Percentiles rank a stretch among this genome's conserved stretches.
Evolutionary conservation across 92 coral and sea anemone species (phyloP).

Genomic region (Epizoanthus illoricatus): DNA sequence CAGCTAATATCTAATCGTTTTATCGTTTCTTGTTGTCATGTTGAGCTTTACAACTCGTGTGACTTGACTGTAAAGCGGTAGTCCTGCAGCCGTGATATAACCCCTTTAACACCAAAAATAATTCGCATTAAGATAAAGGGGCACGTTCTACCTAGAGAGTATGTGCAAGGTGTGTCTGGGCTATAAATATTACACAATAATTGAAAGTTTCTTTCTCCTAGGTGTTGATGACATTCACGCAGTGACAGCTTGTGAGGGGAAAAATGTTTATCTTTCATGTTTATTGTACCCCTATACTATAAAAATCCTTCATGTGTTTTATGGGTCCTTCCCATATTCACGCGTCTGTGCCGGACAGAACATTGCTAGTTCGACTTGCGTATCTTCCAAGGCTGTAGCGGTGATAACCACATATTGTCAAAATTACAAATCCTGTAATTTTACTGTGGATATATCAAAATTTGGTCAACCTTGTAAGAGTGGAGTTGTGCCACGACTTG

Average conservation of each 20-base stretch:
- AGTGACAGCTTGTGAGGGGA: slow-evolving; percentile 23
- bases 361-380: slow-evolving; percentile 21
- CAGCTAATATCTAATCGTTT: too few species aligned
- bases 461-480: slow-evolving; percentile 18
- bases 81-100: too few species aligned
- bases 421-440: slow-evolving; percentile 17
- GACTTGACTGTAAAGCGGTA: too few species aligned
- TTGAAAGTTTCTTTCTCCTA: neutral
- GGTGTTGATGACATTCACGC: slow-evolving; percentile 24
- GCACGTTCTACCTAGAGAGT: neutral
- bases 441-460: slow-evolving; percentile 7
- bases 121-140: too few species aligned
- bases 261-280: slow-evolving; percentile 4
- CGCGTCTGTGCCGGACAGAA: neutral
- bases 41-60: too few species aligned
- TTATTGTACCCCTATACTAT: neutral
- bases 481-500: slow-evolving; percentile 20
- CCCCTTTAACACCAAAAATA: too few species aligned
- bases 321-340: slow-evolving; percentile 13
- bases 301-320: slow-evolving; percentile 30
- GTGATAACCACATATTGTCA: slow-evolving; percentile 5
- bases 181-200: neutral
- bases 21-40: too few species aligned
- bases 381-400: slow-evolving; percentile 1
- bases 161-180: neutral